phyloP scores from a whole-genome alignment of 2,797 vertebrate genomes.

The Sitta carolinensis region DNA sequence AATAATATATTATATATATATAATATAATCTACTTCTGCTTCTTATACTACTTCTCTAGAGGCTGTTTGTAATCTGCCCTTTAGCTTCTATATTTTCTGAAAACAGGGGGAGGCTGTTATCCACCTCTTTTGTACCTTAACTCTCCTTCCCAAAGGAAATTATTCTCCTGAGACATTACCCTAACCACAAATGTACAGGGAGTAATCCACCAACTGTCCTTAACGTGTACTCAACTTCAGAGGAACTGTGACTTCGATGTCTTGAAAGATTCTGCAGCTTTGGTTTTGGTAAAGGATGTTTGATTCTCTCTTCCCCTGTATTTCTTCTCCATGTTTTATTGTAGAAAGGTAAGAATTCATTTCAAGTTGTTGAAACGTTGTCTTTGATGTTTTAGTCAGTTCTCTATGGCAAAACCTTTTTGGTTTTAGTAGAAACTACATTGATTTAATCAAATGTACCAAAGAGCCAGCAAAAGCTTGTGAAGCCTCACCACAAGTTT shows the following conservation, averaged over 20 bases:
- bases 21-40: neutral
- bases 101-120: neutral
- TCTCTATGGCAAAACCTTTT: neutral
- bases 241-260: neutral
- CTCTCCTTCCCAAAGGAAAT: neutral
- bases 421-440: neutral
- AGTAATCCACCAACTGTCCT: neutral
- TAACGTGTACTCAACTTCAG: accelerated
- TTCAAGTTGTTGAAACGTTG: neutral
- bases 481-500: neutral
- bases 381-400: neutral
- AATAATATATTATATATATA: too few relatives aligned
- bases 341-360: neutral
- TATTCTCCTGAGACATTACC: neutral
- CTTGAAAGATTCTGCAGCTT: neutral
- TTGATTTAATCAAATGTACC: neutral
- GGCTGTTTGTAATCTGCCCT: neutral
- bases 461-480: neutral
- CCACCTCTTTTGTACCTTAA: neutral
- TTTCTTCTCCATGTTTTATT: neutral
- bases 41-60: neutral
- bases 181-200: neutral
- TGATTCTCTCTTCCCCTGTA: neutral
- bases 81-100: neutral
- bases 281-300: neutral